Evolutionary conservation across 2,888 invertebrate genomes (phyloP).

Genomic region (Ophonus ardosiacus): DNA sequence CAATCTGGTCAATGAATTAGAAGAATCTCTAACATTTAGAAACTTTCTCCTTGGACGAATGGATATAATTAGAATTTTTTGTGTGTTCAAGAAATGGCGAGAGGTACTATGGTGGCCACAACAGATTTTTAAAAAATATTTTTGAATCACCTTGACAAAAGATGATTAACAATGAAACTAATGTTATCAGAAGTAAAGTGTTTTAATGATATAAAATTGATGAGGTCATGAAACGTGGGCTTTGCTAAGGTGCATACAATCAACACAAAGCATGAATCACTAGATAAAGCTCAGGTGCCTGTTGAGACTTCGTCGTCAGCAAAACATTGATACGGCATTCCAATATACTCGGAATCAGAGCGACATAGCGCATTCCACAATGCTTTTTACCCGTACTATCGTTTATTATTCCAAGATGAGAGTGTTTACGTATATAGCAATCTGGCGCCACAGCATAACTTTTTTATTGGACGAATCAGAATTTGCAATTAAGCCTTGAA

Average conservation of each 20-base stretch:
- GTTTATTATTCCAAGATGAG: conserved; percentile 34
- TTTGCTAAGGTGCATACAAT: background rate
- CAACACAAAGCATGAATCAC: conserved; percentile 27
- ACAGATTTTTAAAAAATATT: no score
- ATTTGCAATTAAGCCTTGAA: conserved; percentile 6
- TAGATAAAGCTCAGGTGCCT: conserved; percentile 14
- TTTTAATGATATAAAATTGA: conserved; percentile 12
- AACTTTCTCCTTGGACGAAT: no score
- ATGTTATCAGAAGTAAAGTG: background rate
- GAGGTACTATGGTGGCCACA: no score
- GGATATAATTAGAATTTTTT: no score
- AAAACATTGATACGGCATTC: conserved; percentile 38
- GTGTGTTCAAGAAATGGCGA: no score
- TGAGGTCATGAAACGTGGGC: conserved; percentile 17
- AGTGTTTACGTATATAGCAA: conserved; percentile 5
- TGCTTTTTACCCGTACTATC: conserved; percentile 6
- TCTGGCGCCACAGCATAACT: background rate
- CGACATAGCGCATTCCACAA: conserved; percentile 2
- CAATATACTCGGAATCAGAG: background rate
- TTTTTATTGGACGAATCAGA: conserved; percentile 19
- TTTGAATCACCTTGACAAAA: background rate
- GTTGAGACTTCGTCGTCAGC: conserved; percentile 15
- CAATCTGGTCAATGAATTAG: no score
- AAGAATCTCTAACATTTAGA: no score
- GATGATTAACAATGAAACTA: conserved; percentile 5